Conservation (phyloP, 2,888 invertebrate species). For the Galerucella calmariensis region DNA sequence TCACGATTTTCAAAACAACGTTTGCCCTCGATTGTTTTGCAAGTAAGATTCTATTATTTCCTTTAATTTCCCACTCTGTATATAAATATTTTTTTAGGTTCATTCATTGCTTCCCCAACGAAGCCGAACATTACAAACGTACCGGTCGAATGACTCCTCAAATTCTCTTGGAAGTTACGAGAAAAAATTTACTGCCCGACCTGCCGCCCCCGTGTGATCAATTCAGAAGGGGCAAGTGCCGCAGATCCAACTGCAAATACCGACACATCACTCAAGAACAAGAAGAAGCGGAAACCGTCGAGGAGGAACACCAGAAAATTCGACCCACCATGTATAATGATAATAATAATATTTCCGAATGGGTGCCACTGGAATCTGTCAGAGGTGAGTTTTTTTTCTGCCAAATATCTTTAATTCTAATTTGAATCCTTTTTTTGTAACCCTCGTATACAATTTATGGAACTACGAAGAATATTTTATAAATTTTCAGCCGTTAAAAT, state of each 20-base stretch:
- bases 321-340: constrained; percentile 38
- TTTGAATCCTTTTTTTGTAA: no score
- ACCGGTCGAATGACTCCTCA: constrained; percentile 78
- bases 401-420: no score
- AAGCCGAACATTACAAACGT: constrained; percentile 78
- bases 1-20: constrained; percentile 79
- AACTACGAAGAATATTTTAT: no score
- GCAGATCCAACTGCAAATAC: constrained; percentile 62
- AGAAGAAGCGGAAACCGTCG: constrained; percentile 62
- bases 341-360: constrained; percentile 45
- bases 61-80: neutral
- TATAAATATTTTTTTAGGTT: constrained; percentile 66
- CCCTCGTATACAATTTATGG: no score
- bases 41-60: constrained; percentile 58
- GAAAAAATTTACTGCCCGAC: constrained; percentile 63
- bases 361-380: constrained; percentile 43
- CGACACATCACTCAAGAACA: constrained; percentile 62
- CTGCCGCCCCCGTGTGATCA: constrained; percentile 67
- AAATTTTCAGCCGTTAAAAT: no score
- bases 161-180: constrained; percentile 64
- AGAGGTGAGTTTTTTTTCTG: constrained; percentile 38
- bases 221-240: constrained; percentile 67
- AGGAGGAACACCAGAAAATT: constrained; percentile 51
- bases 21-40: constrained; percentile 79
- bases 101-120: constrained; percentile 80